phyloP scores from a whole-genome alignment of 2,888 invertebrate species.

The Oscheius sp. region DNA sequence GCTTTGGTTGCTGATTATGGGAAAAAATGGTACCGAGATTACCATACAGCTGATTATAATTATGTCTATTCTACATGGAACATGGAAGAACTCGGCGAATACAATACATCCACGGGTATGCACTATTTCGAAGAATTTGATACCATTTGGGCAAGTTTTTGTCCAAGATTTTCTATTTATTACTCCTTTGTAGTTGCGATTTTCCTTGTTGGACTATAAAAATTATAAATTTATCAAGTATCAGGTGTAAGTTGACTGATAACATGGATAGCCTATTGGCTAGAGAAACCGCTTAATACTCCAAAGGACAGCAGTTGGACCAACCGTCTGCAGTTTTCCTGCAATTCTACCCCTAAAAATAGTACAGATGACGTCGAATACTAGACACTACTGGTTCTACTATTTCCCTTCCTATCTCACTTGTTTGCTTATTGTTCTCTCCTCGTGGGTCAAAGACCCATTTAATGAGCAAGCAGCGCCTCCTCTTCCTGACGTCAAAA shows the following conservation, averaged over 20 bases:
- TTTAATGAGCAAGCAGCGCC: neutral
- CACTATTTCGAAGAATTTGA: conserved; percentile 1
- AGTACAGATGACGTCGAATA: no score
- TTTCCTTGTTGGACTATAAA: neutral
- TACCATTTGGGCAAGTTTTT: neutral
- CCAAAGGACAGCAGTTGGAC: no score
- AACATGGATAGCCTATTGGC: no score
- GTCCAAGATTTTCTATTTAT: neutral
- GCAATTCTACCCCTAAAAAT: no score
- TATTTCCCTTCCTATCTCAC: no score
- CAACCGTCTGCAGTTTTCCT: no score
- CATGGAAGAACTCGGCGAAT: conserved; percentile 11
- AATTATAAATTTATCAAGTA: neutral
- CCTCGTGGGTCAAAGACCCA: neutral
- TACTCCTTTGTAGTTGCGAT: neutral
- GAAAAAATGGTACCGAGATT: neutral
- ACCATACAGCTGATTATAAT: neutral
- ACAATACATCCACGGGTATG: neutral
- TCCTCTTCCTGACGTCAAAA: neutral
- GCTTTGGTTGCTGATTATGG: neutral
- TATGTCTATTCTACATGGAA: conserved; percentile 14
- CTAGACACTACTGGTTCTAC: no score
- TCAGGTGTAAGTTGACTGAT: no score
- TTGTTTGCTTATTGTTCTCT: no score
- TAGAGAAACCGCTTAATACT: no score